phyloP scores from a whole-genome alignment of 2,797 vertebrate genomes.

The Nannoperca obscura region DNA sequence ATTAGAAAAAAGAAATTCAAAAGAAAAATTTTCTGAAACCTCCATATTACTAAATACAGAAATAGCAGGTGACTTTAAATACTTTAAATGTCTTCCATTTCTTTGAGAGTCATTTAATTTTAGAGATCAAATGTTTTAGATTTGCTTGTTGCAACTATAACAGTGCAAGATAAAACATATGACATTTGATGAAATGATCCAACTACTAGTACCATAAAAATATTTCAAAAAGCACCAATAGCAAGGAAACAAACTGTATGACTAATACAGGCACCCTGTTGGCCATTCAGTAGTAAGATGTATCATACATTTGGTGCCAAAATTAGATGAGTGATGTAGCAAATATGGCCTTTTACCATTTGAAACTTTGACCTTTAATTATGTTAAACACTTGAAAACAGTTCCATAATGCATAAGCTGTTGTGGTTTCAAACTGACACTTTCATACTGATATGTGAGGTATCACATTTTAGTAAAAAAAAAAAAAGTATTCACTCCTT shows the following conservation, averaged over 20 bases:
- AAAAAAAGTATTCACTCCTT: neutral
- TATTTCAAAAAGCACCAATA: neutral
- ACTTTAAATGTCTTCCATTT: neutral
- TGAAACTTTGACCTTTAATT: constrained; percentile 34
- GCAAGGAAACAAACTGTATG: constrained; percentile 1
- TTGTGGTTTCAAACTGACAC: constrained; percentile 8
- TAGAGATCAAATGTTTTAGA: constrained; percentile 3
- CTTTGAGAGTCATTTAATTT: neutral
- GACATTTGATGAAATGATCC: neutral
- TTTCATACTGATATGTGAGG: neutral
- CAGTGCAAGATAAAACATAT: constrained; percentile 10
- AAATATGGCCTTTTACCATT: constrained; percentile 17
- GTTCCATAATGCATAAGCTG: neutral
- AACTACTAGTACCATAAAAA: neutral
- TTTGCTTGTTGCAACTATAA: neutral
- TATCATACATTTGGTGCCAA: constrained; percentile 17
- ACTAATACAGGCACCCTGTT: constrained; percentile 5
- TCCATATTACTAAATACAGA: neutral
- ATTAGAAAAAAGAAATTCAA: constrained; percentile 10
- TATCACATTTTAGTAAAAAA: neutral
- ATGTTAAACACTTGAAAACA: constrained; percentile 22
- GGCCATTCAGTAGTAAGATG: constrained; percentile 17
- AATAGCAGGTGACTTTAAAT: neutral
- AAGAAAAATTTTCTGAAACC: constrained; percentile 12
- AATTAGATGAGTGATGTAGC: constrained; percentile 23